Conservation (phyloP, 2,888 invertebrate genomes). For the Heteromyza rotundicornis region DNA sequence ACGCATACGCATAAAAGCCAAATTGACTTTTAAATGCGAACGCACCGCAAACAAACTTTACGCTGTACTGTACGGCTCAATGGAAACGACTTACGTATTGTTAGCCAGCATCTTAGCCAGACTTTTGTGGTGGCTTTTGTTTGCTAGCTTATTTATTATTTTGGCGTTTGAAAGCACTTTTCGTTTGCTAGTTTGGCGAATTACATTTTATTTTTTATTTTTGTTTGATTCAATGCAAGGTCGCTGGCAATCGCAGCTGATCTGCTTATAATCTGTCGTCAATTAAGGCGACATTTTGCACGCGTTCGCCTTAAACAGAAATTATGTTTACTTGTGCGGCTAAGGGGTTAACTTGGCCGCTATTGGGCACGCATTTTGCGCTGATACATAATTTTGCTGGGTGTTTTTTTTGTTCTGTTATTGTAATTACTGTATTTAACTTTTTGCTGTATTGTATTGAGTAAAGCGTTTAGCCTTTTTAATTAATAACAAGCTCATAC, state of each 20-base stretch:
- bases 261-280: slow-evolving; percentile 32
- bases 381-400: no score
- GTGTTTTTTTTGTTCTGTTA: no score
- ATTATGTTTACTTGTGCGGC: slow-evolving; percentile 32
- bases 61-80: slow-evolving; percentile 24
- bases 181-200: neutral
- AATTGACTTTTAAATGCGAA: neutral
- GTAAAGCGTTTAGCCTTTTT: no score
- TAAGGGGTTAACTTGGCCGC: no score
- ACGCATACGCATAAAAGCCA: neutral
- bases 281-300: slow-evolving; percentile 26
- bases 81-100: slow-evolving; percentile 18
- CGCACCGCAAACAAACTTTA: neutral
- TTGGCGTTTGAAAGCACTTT: neutral
- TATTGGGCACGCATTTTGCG: no score
- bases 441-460: no score
- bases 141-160: no score
- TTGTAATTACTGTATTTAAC: no score
- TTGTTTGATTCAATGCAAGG: slow-evolving; percentile 31
- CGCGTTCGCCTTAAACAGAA: slow-evolving; percentile 35
- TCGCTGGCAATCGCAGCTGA: slow-evolving; percentile 29
- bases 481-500: no score
- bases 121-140: no score
- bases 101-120: no score
- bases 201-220: slow-evolving; percentile 19